Evolutionary conservation across 1,140 invertebrate species (phyloP).

Genomic region (Musca vetustissima): DNA sequence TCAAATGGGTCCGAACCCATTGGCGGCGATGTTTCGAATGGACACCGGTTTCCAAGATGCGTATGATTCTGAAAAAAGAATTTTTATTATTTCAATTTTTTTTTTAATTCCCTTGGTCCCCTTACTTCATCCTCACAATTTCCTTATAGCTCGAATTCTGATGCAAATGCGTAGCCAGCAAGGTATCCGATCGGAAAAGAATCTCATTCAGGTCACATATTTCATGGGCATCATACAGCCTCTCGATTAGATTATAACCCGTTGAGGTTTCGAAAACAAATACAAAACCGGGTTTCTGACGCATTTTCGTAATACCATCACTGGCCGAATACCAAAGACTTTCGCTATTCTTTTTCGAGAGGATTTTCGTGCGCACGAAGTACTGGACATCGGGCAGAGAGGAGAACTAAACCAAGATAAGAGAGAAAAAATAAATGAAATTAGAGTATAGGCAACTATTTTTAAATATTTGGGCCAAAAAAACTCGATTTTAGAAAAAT

Average conservation of each 20-base stretch:
- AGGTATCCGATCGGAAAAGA: conserved; percentile 35
- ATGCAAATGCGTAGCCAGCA: conserved; percentile 27
- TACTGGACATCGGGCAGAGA: conserved; percentile 38
- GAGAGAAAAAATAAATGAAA: no score
- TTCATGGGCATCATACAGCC: conserved; percentile 42
- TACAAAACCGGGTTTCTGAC: conserved; percentile 41
- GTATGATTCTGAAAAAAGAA: conserved; percentile 28
- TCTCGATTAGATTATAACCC: conserved; percentile 39
- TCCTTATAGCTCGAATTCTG: conserved; percentile 42
- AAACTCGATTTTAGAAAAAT: no score
- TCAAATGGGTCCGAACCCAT: conserved; percentile 40
- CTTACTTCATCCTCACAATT: conserved; percentile 34
- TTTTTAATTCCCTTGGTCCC: background rate
- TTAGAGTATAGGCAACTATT: no score
- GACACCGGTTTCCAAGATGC: conserved; percentile 45
- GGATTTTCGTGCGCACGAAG: conserved; percentile 41
- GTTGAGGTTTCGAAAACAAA: conserved; percentile 42
- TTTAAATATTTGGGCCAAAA: no score
- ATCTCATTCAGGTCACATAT: conserved; percentile 50
- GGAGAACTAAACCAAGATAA: conserved; percentile 22
- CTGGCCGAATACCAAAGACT: conserved; percentile 39
- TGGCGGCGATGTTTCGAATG: conserved; percentile 35
- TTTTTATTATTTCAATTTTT: no score
- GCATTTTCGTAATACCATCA: conserved; percentile 36
- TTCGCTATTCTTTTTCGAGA: conserved; percentile 31